phyloP scores from a whole-genome alignment of 2,888 invertebrate species.

The Heliconius hortense region DNA sequence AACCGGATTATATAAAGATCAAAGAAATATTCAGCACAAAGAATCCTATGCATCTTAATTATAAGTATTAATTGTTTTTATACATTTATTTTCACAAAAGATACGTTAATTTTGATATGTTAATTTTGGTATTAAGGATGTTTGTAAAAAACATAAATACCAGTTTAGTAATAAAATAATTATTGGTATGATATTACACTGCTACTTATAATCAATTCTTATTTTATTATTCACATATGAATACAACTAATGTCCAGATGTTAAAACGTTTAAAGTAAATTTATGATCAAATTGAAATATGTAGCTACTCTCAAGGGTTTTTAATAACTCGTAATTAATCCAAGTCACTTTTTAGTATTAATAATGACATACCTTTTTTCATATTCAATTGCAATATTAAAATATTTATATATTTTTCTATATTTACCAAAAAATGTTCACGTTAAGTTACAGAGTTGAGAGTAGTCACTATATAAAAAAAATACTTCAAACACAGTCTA shows the following conservation, averaged over 20 bases:
- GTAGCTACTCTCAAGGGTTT: constrained; percentile 18
- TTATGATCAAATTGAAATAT: constrained; percentile 1
- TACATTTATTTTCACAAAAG: neutral
- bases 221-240: constrained; percentile 6
- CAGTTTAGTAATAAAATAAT: neutral
- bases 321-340: neutral
- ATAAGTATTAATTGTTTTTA: neutral
- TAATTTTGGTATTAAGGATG: neutral
- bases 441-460: neutral
- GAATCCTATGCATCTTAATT: neutral
- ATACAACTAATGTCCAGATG: neutral
- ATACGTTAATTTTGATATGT: neutral
- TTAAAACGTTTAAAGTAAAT: constrained; percentile 11
- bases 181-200: neutral
- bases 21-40: neutral
- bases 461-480: constrained; percentile 19
- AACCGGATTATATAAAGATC: neutral
- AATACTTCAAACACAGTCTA: constrained; percentile 35
- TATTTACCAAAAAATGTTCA: neutral
- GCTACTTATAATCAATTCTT: neutral
- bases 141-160: neutral
- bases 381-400: neutral
- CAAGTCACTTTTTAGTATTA: neutral
- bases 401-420: neutral
- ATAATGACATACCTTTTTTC: neutral